phyloP scores from a whole-genome alignment of 2,797 vertebrate species.

The Holocentrus rufus region DNA sequence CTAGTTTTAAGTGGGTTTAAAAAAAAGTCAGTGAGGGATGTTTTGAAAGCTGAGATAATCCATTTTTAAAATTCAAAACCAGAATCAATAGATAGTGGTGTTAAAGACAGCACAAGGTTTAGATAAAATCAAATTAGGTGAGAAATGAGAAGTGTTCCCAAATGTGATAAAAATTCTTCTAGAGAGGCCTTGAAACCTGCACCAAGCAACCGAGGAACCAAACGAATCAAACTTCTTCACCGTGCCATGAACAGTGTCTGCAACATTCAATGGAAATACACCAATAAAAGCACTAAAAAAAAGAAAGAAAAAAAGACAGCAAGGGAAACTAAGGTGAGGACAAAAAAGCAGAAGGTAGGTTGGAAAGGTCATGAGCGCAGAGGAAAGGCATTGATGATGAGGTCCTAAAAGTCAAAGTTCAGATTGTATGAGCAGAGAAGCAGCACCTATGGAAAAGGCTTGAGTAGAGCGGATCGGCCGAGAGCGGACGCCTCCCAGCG shows the following conservation, averaged over 20 bases:
- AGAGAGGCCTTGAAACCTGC: neutral
- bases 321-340: no score
- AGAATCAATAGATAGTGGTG: no score
- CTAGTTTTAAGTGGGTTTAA: slow-evolving; percentile 14
- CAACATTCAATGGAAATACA: slow-evolving; percentile 13
- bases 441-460: slow-evolving; percentile 74
- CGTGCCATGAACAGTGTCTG: slow-evolving; percentile 34
- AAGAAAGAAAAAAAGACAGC: no score
- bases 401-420: slow-evolving; percentile 54
- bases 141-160: slow-evolving; percentile 10
- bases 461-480: slow-evolving; percentile 40
- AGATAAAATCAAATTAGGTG: neutral
- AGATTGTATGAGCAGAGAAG: slow-evolving; percentile 75
- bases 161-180: neutral
- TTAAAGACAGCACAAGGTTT: slow-evolving; percentile 10
- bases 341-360: slow-evolving; percentile 2
- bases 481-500: no score
- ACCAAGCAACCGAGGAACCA: slow-evolving; percentile 9
- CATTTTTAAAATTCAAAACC: neutral
- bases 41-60: slow-evolving; percentile 3
- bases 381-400: slow-evolving; percentile 39
- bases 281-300: slow-evolving; percentile 48
- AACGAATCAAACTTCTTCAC: slow-evolving; percentile 18
- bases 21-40: neutral
- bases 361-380: neutral